Evolutionary conservation across 2,113 vertebrate species (phyloP).

Genomic region (Coptodon rendalli): DNA sequence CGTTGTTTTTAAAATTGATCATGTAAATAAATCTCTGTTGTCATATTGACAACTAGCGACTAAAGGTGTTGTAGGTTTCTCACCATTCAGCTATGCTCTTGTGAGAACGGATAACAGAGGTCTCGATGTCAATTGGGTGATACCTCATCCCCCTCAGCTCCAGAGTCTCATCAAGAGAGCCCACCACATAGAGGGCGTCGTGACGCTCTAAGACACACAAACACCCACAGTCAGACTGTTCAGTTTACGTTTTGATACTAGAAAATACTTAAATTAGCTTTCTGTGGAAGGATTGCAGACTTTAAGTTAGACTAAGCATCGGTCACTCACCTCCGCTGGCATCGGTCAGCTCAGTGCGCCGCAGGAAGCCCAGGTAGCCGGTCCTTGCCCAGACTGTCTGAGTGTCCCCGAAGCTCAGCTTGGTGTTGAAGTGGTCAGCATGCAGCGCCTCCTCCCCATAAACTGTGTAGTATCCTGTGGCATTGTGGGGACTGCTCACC

Average conservation of each 20-base stretch:
- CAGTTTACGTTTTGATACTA: not conserved
- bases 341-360: slow-evolving; percentile 91
- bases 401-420: slow-evolving; percentile 86
- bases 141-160: slow-evolving; percentile 96
- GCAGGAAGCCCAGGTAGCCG: slow-evolving; percentile 93
- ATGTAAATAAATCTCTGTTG: not conserved
- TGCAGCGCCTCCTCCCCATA: slow-evolving; percentile 92
- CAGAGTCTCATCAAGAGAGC: slow-evolving; percentile 91
- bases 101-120: slow-evolving; percentile 90
- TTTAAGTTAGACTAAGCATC: not conserved
- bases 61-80: slow-evolving; percentile 39
- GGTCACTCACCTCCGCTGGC: slow-evolving; percentile 85
- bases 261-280: not conserved
- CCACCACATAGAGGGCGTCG: slow-evolving; percentile 91
- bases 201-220: slow-evolving; percentile 80
- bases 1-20: not conserved
- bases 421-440: slow-evolving; percentile 90
- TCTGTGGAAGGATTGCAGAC: not conserved
- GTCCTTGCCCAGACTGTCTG: slow-evolving; percentile 92
- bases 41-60: not conserved
- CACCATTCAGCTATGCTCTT: slow-evolving; percentile 97
- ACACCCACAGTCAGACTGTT: not conserved
- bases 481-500: slow-evolving; percentile 96
- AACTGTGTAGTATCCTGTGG: slow-evolving; percentile 91
- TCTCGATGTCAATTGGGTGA: slow-evolving; percentile 96